phyloP scores from a whole-genome alignment of 2,888 invertebrate species.

The Caenorhabditis sp. region DNA sequence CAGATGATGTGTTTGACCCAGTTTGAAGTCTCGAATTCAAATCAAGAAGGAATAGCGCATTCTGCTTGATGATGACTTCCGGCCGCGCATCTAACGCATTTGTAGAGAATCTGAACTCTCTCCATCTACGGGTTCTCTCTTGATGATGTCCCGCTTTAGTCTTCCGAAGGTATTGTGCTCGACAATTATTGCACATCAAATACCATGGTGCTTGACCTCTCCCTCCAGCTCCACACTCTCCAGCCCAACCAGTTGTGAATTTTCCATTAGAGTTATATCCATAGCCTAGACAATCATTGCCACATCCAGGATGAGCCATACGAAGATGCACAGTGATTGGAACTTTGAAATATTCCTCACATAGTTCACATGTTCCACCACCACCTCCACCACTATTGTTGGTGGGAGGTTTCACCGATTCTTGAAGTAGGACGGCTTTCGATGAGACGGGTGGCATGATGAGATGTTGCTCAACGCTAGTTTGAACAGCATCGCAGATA shows the following conservation, averaged over 20 bases:
- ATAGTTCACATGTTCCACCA: slow-evolving; percentile 81
- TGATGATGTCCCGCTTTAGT: slow-evolving; percentile 58
- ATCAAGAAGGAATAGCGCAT: slow-evolving; percentile 90
- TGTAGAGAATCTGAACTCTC: slow-evolving; percentile 57
- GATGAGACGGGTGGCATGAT: slow-evolving; percentile 74
- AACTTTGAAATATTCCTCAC: slow-evolving; percentile 77
- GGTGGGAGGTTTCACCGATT: slow-evolving; percentile 1
- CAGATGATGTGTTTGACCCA: slow-evolving; percentile 60
- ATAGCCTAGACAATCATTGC: slow-evolving; percentile 79
- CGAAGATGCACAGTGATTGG: slow-evolving; percentile 92
- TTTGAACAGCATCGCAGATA: slow-evolving; percentile 76
- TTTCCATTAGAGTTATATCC: slow-evolving; percentile 91
- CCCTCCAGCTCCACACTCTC: slow-evolving; percentile 87
- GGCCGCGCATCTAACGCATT: slow-evolving; percentile 52
- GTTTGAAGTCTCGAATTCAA: slow-evolving; percentile 72
- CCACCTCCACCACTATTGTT: not conserved
- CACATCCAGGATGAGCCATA: slow-evolving; percentile 88
- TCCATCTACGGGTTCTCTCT: slow-evolving; percentile 58
- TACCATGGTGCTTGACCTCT: slow-evolving; percentile 80
- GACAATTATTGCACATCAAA: slow-evolving; percentile 88
- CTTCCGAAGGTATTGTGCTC: slow-evolving; percentile 79
- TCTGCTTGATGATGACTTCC: slow-evolving; percentile 80
- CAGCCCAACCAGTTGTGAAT: slow-evolving; percentile 86
- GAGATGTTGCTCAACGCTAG: slow-evolving; percentile 77
- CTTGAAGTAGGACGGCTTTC: slow-evolving; percentile 20